Percentiles rank a stretch among this genome's conserved stretches.
These are phyloP conservation scores for Beroe ovata DNA, from an alignment of 37 sponge, comb jelly and placozoan species.

Conservation along the genomic window DNA sequence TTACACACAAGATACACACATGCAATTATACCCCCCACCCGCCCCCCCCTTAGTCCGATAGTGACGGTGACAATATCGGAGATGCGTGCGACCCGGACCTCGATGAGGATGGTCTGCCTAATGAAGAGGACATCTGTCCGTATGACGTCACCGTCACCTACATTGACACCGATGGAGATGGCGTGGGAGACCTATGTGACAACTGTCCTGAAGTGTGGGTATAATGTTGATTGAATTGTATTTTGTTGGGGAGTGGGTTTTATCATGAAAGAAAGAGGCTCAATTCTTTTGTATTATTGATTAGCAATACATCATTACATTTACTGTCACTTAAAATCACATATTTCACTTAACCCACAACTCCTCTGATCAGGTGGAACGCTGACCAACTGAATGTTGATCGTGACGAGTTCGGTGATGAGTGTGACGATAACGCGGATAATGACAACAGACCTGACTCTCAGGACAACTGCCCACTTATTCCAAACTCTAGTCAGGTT, in stretches of 20 bases:
- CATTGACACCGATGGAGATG: conserved; percentile 41
- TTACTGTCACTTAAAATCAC: not conserved
- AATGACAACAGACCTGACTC: conserved; percentile 17
- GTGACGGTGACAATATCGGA: conserved; percentile 21
- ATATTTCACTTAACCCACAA: not conserved
- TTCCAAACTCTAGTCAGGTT: not conserved
- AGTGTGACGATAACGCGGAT: conserved; percentile 56
- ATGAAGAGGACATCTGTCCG: conserved; percentile 31
- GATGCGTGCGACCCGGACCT: conserved; percentile 52
- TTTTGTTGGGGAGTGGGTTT: no score
- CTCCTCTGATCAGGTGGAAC: no score
- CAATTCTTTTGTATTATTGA: no score
- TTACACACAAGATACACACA: no score
- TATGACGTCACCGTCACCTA: not conserved
- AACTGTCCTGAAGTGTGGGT: conserved; percentile 12
- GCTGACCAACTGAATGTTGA: conserved; percentile 32
- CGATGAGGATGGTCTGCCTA: conserved; percentile 47
- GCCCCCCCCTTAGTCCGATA: no score
- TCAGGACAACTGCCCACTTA: conserved; percentile 33
- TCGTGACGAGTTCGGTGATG: conserved; percentile 41
- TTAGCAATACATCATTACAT: not conserved
- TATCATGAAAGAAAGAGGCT: no score
- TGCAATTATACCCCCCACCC: no score
- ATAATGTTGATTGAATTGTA: no score
- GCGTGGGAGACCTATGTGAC: conserved; percentile 47